These are phyloP conservation scores for Pentamera pediparva DNA, from an alignment of 53 echinoderm and acorn worm genomes.

Conservation along the genomic window DNA sequence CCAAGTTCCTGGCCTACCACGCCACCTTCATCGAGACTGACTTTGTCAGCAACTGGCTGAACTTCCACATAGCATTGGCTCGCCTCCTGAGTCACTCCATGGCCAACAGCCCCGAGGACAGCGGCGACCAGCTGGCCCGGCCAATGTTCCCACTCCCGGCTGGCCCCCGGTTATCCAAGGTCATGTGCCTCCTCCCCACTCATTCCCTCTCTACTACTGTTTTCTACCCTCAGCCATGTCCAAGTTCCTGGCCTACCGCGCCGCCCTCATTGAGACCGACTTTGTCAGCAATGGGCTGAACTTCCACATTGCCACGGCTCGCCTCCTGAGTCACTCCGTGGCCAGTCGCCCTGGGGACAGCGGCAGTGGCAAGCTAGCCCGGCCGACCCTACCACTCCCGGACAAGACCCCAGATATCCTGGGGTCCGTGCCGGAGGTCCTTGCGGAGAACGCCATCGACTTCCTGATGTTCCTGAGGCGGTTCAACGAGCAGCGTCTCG, in stretches of 20 bases:
- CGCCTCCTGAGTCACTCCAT: conserved; percentile 67
- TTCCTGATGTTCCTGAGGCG: conserved; percentile 77
- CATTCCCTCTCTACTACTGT: too few species aligned
- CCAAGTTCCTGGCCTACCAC: conserved; percentile 63
- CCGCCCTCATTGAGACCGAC: conserved; percentile 65
- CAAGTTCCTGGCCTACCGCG: conserved; percentile 60
- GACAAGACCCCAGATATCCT: conserved; percentile 37
- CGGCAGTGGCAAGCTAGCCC: conserved; percentile 49
- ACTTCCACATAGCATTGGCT: conserved; percentile 70
- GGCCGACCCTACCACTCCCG: conserved; percentile 61
- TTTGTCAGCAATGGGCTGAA: conserved; percentile 58
- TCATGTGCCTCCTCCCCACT: too few species aligned
- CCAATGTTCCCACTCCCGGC: too few species aligned
- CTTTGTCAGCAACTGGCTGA: conserved; percentile 54
- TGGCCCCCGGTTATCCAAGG: too few species aligned
- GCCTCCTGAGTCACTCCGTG: conserved; percentile 64
- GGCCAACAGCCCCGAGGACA: too few species aligned
- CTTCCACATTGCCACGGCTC: conserved; percentile 71
- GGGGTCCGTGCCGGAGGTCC: conserved; percentile 66
- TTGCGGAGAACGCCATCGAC: conserved; percentile 81
- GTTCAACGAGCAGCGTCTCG: conserved; percentile 72
- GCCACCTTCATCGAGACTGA: conserved; percentile 64
- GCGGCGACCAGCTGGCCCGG: too few species aligned
- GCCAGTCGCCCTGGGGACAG: conserved; percentile 2
- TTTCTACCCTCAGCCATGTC: conserved; percentile 58